Percentiles rank a stretch among this genome's conserved stretches.
Evolutionary conservation across 2,113 vertebrate species (phyloP).

Genomic region (Paedocypris sp.): DNA sequence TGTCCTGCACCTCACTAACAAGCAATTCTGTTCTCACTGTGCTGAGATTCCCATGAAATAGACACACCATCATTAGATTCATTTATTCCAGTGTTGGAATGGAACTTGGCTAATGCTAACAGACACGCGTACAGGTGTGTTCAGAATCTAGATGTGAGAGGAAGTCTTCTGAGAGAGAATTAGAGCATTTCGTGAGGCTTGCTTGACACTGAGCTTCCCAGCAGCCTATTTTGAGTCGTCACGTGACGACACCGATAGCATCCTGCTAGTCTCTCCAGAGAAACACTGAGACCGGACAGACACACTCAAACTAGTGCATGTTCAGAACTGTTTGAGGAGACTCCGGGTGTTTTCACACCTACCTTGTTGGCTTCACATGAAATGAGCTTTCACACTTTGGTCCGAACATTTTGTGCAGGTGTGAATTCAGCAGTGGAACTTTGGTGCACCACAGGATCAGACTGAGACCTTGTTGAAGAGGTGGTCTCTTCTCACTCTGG

Average conservation of each 20-base stretch:
- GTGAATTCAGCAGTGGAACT: no score
- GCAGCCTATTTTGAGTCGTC: neutral
- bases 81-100: neutral
- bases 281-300: neutral
- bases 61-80: constrained; percentile 24
- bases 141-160: constrained; percentile 5
- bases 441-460: no score
- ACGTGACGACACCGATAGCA: neutral
- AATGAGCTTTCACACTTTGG: no score
- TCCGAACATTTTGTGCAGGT: no score
- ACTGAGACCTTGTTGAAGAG: no score
- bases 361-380: no score
- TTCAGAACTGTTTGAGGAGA: neutral
- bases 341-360: no score
- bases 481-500: no score
- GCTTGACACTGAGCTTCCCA: constrained; percentile 3
- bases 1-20: constrained; percentile 30
- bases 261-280: neutral
- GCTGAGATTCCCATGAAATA: constrained; percentile 3
- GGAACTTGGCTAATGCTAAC: constrained; percentile 2
- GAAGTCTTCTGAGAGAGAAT: neutral
- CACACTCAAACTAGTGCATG: neutral
- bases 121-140: constrained; percentile 3
- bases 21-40: constrained; percentile 8
- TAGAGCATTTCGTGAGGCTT: neutral